These are phyloP conservation scores for Origma solitaria DNA, from an alignment of 2,113 vertebrate genomes.

Conservation along the genomic window DNA sequence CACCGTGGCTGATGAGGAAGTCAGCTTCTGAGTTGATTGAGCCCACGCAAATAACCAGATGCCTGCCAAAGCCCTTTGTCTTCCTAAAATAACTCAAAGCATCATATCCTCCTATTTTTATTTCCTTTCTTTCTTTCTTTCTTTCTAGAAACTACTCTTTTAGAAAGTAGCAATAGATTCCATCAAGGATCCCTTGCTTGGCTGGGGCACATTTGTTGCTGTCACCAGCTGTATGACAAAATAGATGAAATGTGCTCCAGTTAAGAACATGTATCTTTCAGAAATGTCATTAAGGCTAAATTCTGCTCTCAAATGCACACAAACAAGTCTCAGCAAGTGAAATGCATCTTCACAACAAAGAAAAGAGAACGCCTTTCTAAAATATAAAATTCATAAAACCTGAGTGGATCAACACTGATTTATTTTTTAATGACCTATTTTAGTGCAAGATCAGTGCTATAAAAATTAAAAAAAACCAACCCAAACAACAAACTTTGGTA, in stretches of 20 bases:
- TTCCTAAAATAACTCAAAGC: slow-evolving; percentile 43
- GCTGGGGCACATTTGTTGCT: background rate
- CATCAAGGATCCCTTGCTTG: background rate
- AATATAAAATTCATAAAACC: background rate
- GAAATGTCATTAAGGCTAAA: background rate
- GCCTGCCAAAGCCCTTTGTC: slow-evolving; percentile 19
- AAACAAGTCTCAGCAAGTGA: background rate
- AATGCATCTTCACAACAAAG: background rate
- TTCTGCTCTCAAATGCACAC: background rate
- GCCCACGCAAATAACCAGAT: slow-evolving; percentile 16
- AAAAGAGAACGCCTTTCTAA: background rate
- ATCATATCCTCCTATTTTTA: slow-evolving; percentile 34
- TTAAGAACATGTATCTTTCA: background rate
- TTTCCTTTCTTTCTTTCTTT: background rate
- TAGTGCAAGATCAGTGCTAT: background rate
- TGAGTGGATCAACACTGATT: background rate
- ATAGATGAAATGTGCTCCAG: background rate
- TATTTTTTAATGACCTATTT: background rate
- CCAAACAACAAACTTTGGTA: background rate
- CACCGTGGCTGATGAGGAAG: background rate
- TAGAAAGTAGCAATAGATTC: background rate
- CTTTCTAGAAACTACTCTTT: background rate
- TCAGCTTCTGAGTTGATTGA: slow-evolving; percentile 7
- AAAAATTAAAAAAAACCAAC: background rate
- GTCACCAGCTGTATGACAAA: background rate